These are phyloP conservation scores for Rhynchotus rufescens DNA, from an alignment of 2,797 vertebrate genomes.

Conservation along the genomic window DNA sequence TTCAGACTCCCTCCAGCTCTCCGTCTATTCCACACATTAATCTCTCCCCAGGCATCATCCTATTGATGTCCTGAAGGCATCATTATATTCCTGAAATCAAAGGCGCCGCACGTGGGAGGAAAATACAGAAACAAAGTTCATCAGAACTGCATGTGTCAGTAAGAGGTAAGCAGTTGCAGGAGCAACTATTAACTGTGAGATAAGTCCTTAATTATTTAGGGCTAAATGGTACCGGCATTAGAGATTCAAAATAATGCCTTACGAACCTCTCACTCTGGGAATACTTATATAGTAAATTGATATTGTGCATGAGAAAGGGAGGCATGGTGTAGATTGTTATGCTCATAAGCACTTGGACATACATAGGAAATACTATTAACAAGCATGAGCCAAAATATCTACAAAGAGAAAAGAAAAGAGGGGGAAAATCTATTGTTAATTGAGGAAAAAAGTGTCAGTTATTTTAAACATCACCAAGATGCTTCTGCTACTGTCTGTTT, in stretches of 20 bases:
- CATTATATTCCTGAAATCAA: conserved; percentile 56
- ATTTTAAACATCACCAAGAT: not conserved
- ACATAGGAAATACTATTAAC: not conserved
- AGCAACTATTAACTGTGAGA: conserved; percentile 9
- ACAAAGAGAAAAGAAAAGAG: not conserved
- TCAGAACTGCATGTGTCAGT: conserved; percentile 5
- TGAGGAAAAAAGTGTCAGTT: not conserved
- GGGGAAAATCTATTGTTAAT: not conserved
- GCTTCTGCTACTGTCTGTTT: conserved; percentile 5
- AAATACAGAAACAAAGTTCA: conserved; percentile 45
- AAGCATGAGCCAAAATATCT: not conserved
- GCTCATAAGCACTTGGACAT: not conserved
- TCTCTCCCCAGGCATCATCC: conserved; percentile 30
- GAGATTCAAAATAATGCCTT: not conserved
- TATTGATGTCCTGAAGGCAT: conserved; percentile 47
- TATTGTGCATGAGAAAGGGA: not conserved
- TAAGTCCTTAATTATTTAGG: conserved; percentile 54
- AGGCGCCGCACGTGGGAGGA: conserved; percentile 51
- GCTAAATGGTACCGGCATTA: conserved; percentile 15
- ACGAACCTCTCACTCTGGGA: not conserved
- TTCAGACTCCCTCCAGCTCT: not conserved
- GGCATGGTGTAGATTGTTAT: not conserved
- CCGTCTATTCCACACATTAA: not conserved
- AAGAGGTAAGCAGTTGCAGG: conserved; percentile 30
- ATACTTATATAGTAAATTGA: not conserved